Evolutionary conservation across 2,113 vertebrate species (phyloP), one percentile per base, ranked within the genome.

Genomic region (Campylomormyrus numenius): DNA sequence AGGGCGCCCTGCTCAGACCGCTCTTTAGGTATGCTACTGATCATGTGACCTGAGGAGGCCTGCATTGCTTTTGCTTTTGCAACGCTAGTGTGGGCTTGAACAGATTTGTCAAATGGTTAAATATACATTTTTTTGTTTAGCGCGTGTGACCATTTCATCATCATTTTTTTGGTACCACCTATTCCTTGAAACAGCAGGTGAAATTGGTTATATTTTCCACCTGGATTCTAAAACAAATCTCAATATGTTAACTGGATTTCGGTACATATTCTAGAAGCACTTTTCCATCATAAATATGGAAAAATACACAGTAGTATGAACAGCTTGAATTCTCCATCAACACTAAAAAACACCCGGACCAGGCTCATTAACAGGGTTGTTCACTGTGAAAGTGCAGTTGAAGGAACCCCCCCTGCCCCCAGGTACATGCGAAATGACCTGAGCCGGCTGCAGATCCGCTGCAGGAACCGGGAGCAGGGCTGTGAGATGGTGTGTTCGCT

Each of bases 351-450:
- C 56, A 58, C 56, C 53, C 21, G 1, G 6, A 24, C 21, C 56
- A 58, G 53, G 5, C 53, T 8, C 21, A 58, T 58, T 58, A 58
- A n/a, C 21, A 58, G 21, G 21, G 56, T 58, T 58, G 21, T 39
- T 77, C 2, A 1, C 31, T 77, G 35, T 77, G 70, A 77, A 35
- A 19, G 13, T 77, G 21, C 84, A 46, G 24, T n/a, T 86, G 48
- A 49, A 49, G 84, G 19, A 50, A 1, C 13, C 0, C 62, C 27
- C 21, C 7, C 39, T 24, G 19, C 35, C 48, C 50, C 49, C 92
- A 98, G 97, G 85, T 98, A 98, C 17, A 98, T 98, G 97, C 95
- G 95, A 87, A 98, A 98, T 90, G 97, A 98, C 93, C 95, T 98
- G 93, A 96, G 94, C 89, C 94, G 95, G 39, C 96, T 98, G 91